A percentile compares a stretch with the other conserved stretches of the same genome.
These are phyloP conservation scores for Rhinolophus sinicus DNA, from an alignment of 2,113 vertebrate genomes.

Conservation along the genomic window DNA sequence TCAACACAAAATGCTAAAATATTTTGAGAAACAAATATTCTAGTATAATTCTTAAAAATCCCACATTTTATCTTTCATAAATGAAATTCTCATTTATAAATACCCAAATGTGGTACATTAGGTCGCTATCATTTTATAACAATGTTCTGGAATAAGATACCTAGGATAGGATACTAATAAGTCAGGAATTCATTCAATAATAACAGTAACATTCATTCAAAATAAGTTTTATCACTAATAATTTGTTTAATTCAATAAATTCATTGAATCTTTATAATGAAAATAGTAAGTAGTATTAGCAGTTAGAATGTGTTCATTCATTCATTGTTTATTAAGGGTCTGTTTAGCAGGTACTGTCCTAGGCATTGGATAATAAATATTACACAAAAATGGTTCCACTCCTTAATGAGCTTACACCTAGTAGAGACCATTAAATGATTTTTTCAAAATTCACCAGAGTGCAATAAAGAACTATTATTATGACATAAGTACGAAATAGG, in stretches of 20 bases:
- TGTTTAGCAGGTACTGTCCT: not conserved
- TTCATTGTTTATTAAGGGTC: not conserved
- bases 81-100: constrained; percentile 7
- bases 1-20: constrained; percentile 17
- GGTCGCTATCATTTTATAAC: not conserved
- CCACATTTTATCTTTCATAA: not conserved
- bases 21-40: not conserved
- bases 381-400: not conserved
- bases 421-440: not conserved
- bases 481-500: not conserved
- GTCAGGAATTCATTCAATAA: constrained; percentile 16
- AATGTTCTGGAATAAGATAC: not conserved
- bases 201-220: not conserved
- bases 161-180: not conserved
- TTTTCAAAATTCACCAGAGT: not conserved
- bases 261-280: not conserved
- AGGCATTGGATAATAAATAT: not conserved
- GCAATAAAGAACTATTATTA: constrained; percentile 7
- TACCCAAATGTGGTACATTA: not conserved
- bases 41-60: not conserved
- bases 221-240: not conserved
- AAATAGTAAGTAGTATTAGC: not conserved
- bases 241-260: not conserved
- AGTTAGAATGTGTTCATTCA: not conserved
- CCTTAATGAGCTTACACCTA: not conserved